Percentiles rank a stretch among this genome's conserved stretches.
Evolutionary conservation across 2,797 vertebrate genomes (phyloP).

Genomic region (Paramormyrops hopkinsi): DNA sequence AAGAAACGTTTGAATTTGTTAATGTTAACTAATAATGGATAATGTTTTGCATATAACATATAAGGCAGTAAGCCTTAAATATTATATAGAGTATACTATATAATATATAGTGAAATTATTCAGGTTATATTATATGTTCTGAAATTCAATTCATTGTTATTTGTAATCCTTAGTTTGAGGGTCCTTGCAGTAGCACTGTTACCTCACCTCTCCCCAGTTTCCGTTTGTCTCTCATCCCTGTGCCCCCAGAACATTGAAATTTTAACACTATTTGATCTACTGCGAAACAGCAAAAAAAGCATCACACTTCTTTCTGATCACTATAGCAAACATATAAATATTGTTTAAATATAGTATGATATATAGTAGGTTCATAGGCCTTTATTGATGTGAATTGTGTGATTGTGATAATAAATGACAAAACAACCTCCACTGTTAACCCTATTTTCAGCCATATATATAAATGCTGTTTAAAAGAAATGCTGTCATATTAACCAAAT

Average conservation of each 20-base stretch:
- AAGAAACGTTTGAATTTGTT: neutral
- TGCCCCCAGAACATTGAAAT: neutral
- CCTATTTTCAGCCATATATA: neutral
- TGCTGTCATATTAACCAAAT: neutral
- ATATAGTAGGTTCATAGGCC: neutral
- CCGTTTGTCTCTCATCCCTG: neutral
- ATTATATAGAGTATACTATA: slow-evolving; percentile 21
- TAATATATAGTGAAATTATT: neutral
- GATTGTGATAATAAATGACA: neutral
- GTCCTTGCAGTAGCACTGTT: neutral
- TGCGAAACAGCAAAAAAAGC: neutral
- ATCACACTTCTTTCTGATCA: neutral
- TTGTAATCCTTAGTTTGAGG: neutral
- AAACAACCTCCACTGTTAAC: neutral
- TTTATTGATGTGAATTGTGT: neutral
- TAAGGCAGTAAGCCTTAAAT: slow-evolving; percentile 48
- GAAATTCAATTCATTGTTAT: neutral
- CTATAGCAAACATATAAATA: neutral
- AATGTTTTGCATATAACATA: neutral
- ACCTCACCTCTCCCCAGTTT: neutral
- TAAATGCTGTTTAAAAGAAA: neutral
- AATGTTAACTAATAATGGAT: neutral
- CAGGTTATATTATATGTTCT: neutral
- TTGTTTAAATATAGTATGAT: neutral
- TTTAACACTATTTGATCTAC: neutral